Base-by-base conservation (phyloP, 2,113 vertebrate species). In the Phoenicopterus ruber region DNA sequence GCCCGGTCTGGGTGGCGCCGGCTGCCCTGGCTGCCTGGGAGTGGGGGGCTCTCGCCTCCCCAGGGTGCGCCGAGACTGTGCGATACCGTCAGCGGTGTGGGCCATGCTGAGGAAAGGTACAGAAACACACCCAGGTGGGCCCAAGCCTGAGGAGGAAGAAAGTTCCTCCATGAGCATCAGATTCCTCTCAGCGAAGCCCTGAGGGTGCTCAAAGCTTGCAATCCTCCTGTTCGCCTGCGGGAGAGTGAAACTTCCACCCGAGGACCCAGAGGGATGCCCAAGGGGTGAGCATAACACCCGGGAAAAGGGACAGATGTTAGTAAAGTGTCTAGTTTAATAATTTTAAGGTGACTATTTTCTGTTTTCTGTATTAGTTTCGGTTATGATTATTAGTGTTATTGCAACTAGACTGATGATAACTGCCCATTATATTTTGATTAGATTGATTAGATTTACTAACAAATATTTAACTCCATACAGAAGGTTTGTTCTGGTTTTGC, bases 1-100 rank as follows among this genome's bases (percentile, higher is more conserved):
- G 8, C 18, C 38, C 18, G 38, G 19, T 46, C 32, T 40, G 18
- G 7, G 6, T 44, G 25, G 7, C 0, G 0, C 6, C 0, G 2
- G 7, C 17, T 36, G 21, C 46, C 6, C n/a, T 36, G 17, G 15
- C 7, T 67, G 66, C 25, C 46, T 55, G 59, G 31, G 17, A 21
- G 10, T 13, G 10, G 25, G 38, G 28, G 59, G 29, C 29, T 47
- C 19, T 31, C 3, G 1, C 17, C 18, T 67, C 47, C 20, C 29
- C 21, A 24, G 76, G 8, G 17, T 17, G 9, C 28, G 10, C 32
- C 25, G 28, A 63, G 32, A 7, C 13, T 58, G 17, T 32, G n/a
- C 4, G 0, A 29, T 20, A 42, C n/a, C 32, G 12, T 63, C 34
- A 20, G 24, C 17, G n/a, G 7, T 22, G 11, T 20, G 34, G 36